Conservation (phyloP, 2,888 invertebrate species). For the Leptura quadrifasciata region DNA sequence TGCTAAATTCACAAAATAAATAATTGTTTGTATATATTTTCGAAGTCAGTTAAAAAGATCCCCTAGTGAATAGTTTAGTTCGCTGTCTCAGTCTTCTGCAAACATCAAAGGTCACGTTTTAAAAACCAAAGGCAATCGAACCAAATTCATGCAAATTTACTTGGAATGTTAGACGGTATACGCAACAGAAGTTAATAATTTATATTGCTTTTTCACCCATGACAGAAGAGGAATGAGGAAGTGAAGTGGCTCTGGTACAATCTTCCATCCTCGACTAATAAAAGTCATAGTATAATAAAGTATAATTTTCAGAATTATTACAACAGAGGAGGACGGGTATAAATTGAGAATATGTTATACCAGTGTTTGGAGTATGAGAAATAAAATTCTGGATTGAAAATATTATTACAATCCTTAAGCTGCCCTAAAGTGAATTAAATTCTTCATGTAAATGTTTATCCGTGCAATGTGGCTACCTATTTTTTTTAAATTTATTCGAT, state of each 20-base stretch:
- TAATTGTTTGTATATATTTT: not conserved
- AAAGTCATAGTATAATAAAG: no score
- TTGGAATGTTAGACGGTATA: constrained; percentile 1
- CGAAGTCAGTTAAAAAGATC: not conserved
- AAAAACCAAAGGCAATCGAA: not conserved
- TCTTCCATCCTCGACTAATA: not conserved
- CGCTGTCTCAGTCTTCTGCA: not conserved
- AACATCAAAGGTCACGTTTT: not conserved
- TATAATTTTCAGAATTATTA: no score
- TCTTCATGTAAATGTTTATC: no score
- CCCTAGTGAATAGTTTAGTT: not conserved
- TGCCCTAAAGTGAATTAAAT: no score
- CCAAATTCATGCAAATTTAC: not conserved
- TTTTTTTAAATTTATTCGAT: no score
- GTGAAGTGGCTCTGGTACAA: not conserved
- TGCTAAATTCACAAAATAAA: no score
- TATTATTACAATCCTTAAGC: no score
- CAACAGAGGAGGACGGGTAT: no score
- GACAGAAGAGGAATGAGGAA: not conserved
- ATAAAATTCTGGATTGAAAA: no score
- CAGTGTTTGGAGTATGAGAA: no score
- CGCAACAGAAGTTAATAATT: not conserved
- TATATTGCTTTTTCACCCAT: not conserved
- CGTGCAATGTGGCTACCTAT: no score
- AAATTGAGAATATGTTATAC: no score